Evolutionary conservation across 1,140 invertebrate species (phyloP), one percentile per base, ranked within the genome.

Genomic region (Drosophila serrata): DNA sequence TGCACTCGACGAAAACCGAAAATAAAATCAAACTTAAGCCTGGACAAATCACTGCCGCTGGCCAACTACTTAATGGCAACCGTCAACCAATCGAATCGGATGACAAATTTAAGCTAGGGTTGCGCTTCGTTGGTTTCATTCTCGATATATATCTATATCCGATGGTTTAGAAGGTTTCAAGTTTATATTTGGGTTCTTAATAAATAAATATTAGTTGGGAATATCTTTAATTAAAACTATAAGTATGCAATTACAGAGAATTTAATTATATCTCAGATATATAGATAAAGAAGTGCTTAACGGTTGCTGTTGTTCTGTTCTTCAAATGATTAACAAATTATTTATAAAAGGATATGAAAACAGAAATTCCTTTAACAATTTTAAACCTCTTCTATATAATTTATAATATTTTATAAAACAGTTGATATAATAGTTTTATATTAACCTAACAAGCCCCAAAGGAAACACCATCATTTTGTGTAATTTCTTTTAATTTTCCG

Each of bases 1-100:
- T 82, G 82, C 82, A 84, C 84, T 86, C 84, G 76, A 64, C 84
- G 63, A 84, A 87, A 85, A 76, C 61, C 73, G 31, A 77, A 75
- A 78, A 88, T 84, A 80, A 87, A 87, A 77, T 65, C 84, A 77
- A 76, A 77, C 70, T 77, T 65, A 65, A 62, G 80, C 67, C 68
- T 58, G 84, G 84, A 87, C 82, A 87, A 87, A 87, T 87, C 60
- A 76, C 63, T 45, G 29, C 49, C 58, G 62, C 42, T 31, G 63
- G 31, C 55, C 24, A 40, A 39, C 46, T 29, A 65, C 56, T 56
- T 53, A 59, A 75, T 67, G 53, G 74, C 73, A 46, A 48, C 40
- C 22, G 49, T 31, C 48, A 48, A 45, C 68, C 59, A 62, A 75
- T 75, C 70, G 37, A 76, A 59, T 31, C 40, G 55, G 49, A 59